A percentile compares a stretch with the other conserved stretches of the same genome.
These are phyloP conservation scores for Xiphias gladius DNA, from an alignment of 2,113 vertebrate genomes.

Conservation along the genomic window DNA sequence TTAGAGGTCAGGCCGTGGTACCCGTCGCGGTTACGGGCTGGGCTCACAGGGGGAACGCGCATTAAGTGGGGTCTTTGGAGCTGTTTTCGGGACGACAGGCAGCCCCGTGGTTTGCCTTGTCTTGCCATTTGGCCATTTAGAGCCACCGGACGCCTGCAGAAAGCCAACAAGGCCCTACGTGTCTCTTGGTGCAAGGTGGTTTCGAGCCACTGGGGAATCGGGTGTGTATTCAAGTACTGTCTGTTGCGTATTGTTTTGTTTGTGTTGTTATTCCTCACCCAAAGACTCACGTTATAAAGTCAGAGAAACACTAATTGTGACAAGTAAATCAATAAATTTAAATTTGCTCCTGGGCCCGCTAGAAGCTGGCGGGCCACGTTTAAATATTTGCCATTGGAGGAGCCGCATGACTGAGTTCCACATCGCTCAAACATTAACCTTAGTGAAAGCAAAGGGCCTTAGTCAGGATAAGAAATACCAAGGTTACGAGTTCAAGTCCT, in stretches of 20 bases:
- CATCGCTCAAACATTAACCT: conserved; percentile 23
- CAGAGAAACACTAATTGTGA: background rate
- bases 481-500: too few relatives aligned
- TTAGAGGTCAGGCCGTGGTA: too few relatives aligned
- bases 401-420: background rate
- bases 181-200: background rate
- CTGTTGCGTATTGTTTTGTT: too few relatives aligned
- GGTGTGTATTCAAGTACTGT: background rate
- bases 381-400: conserved; percentile 39
- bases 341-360: background rate
- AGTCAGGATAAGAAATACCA: too few relatives aligned
- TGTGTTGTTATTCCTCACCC: background rate
- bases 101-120: background rate
- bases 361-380: background rate
- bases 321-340: background rate
- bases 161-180: background rate
- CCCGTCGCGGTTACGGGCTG: too few relatives aligned
- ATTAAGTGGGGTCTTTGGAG: too few relatives aligned
- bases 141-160: conserved; percentile 14
- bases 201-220: background rate
- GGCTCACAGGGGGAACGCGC: too few relatives aligned
- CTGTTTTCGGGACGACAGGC: too few relatives aligned
- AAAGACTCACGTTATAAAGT: background rate
- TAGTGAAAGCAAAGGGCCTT: background rate
- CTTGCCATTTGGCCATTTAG: too few relatives aligned